Base-by-base conservation (phyloP, 2,888 invertebrate species). In the Fragum whitleyi region DNA sequence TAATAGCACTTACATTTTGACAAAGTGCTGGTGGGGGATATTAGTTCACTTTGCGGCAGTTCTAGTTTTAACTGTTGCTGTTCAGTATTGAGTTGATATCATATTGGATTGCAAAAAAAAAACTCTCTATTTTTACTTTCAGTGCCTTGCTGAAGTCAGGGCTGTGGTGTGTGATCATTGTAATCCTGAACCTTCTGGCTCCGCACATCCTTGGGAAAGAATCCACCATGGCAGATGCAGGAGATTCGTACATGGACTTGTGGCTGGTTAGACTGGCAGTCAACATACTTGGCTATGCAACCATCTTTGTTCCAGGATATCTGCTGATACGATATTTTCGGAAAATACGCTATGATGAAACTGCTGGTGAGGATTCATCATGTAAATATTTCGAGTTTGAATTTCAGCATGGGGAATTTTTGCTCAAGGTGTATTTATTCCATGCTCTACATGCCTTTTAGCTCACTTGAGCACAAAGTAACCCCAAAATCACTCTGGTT, bases 211-310 rank as follows among this genome's bases (percentile, higher is more conserved):
- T 88, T 21, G 87, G 89, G 14, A 83, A 81, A 23, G 87, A 88
- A 42, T 88, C 87, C 9, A 81, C 79, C 14, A 73, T 78, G 47
- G 42, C 21, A 23, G 65, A 42, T 1, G 42, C 65, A 19, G 78
- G 69, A 28, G 72, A 75, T 16, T 76, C 77, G 14, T 79, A 75
- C 61, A 85, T 85, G 74, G 93, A 93, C 77, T 91, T 92, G 79
- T 97, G 98, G 98, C 91, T 97, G 23, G 95, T 97, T 87, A 96
- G 96, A 85, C 95, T 98, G 55, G 91, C 96, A 55, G 95, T 97
- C 29, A 98, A 98, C 94, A 95, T 97, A 74, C 95, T 97, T 23
- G 98, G 98, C 19, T 99, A 98, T 94, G 96, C 96, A 2, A 97
- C 97, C n/a, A 95, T 99, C 75, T 95, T 98, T 92, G 94, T 98